phyloP scores from a whole-genome alignment of 2,888 invertebrate genomes.

The Dysmachus trigonus region DNA sequence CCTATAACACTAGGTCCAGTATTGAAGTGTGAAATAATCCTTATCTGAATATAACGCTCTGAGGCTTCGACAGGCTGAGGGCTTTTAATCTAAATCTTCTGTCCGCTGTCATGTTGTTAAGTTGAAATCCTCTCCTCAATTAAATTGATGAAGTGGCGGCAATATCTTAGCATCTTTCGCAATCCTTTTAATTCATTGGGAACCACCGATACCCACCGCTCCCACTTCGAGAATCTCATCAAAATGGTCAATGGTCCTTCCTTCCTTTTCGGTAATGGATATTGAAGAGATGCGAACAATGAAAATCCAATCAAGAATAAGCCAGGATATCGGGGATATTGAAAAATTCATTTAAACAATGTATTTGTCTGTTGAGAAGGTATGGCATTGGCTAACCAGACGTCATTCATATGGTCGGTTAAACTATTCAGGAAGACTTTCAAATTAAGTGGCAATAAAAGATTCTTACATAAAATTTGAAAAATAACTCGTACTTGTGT shows the following conservation, averaged over 20 bases:
- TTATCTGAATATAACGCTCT: conserved; percentile 8
- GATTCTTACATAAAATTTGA: background rate
- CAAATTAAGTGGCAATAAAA: background rate
- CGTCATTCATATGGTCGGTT: conserved; percentile 28
- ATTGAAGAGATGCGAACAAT: conserved; percentile 45
- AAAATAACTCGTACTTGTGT: background rate
- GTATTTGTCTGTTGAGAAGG: background rate
- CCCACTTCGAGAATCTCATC: background rate
- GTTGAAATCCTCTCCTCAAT: conserved; percentile 42
- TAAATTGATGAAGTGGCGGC: conserved; percentile 47
- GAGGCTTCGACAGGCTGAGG: background rate
- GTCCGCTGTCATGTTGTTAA: conserved; percentile 47
- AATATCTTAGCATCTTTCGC: conserved; percentile 41
- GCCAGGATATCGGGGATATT: conserved; percentile 41
- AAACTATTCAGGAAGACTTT: background rate
- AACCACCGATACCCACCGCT: background rate
- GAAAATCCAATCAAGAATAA: conserved; percentile 48
- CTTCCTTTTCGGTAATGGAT: conserved; percentile 38
- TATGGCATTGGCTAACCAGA: conserved; percentile 45
- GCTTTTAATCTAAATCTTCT: conserved; percentile 50
- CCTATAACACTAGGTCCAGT: background rate
- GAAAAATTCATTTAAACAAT: conserved; percentile 46
- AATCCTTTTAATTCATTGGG: conserved; percentile 44
- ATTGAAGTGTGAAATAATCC: background rate
- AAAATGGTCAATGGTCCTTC: conserved; percentile 31